Base-by-base conservation (phyloP, 1,140 invertebrate species). In the Apis laboriosa region DNA sequence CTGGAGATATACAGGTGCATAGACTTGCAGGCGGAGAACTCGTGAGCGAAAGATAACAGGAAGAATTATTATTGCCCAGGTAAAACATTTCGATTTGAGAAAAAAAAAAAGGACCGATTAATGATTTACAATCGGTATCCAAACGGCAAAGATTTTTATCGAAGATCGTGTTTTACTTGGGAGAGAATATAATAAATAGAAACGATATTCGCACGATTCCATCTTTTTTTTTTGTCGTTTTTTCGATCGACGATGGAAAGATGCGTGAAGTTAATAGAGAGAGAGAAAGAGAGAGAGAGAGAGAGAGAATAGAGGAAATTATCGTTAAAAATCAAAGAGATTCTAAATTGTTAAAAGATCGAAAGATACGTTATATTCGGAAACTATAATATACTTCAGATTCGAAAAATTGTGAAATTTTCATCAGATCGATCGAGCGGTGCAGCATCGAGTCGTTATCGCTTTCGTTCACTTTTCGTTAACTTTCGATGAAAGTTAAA, bases 21-120 rank as follows among this genome's bases (percentile, higher is more conserved):
- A 87, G 77, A 82, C 51, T 88, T 88, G 75, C 86, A 88, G 64
- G 71, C 75, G 78, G 83, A 88, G 77, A 81, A 81, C 73, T 88
- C 85, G 77, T 84, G 85, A 80, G 43, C 75, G 77, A 84, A 71
- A 84, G 15, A 58, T 58, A 84, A 61, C 60, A 67, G 80, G 84
- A 78, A 66, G 21, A 21, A 49, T 17, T 53, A 19, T 43, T 43
- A 63, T 63, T 56, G 34, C 72, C 79, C 79, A 81, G 60, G 71
- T 80, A 70, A 81, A 61, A 81, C 80, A 66, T 49, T 68, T 19
- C 53, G 53, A 19, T 4, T 19, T 43, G 34, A 43, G 5, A 43
- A 43, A 43, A 43, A 43, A 43, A 43, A 43, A 43, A 7, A 43
- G 34, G 34, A 43, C 34, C 34, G 34, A 43, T 43, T 43, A 5